A percentile compares a stretch with the other conserved stretches of the same genome.
phyloP scores from a whole-genome alignment of 2,888 invertebrate genomes.

The Gryllus longicercus region DNA sequence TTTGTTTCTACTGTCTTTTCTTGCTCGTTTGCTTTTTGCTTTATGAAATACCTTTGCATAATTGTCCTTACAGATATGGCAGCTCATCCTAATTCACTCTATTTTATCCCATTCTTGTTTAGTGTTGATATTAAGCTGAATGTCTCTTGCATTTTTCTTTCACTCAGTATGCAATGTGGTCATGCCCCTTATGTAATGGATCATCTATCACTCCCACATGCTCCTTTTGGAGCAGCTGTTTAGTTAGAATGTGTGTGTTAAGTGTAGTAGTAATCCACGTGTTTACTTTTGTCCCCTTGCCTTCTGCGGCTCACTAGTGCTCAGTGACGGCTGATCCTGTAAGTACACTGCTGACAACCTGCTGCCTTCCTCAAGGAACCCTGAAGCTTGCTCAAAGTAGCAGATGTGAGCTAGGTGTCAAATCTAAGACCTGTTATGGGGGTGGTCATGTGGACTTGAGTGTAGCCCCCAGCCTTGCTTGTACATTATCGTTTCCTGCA shows the following conservation, averaged over 20 bases:
- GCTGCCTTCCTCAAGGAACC: constrained; percentile 20
- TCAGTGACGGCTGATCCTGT: constrained; percentile 35
- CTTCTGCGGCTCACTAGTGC: constrained; percentile 33
- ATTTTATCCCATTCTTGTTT: not conserved
- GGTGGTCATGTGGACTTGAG: not conserved
- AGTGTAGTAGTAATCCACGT: constrained; percentile 21
- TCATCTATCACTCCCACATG: not conserved
- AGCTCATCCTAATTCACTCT: not conserved
- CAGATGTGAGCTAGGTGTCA: constrained; percentile 8
- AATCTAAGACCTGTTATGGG: not conserved
- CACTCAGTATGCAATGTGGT: constrained; percentile 17
- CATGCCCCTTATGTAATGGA: constrained; percentile 3
- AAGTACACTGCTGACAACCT: constrained; percentile 32
- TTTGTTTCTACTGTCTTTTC: not conserved
- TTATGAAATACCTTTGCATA: not conserved
- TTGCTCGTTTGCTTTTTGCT: not conserved
- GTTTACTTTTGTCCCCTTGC: constrained; percentile 26
- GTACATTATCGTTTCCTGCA: not conserved
- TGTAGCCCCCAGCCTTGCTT: not conserved
- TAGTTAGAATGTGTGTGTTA: constrained; percentile 8
- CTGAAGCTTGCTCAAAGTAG: constrained; percentile 17
- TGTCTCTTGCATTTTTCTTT: constrained; percentile 11
- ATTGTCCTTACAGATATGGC: no score
- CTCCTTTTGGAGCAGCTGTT: not conserved
- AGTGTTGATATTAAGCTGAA: not conserved